These are phyloP conservation scores for Aurelia aurita complex sp. Pacific DNA, from an alignment of 30 jellyfish, hydroid and myxozoan genomes.

Conservation along the genomic window DNA sequence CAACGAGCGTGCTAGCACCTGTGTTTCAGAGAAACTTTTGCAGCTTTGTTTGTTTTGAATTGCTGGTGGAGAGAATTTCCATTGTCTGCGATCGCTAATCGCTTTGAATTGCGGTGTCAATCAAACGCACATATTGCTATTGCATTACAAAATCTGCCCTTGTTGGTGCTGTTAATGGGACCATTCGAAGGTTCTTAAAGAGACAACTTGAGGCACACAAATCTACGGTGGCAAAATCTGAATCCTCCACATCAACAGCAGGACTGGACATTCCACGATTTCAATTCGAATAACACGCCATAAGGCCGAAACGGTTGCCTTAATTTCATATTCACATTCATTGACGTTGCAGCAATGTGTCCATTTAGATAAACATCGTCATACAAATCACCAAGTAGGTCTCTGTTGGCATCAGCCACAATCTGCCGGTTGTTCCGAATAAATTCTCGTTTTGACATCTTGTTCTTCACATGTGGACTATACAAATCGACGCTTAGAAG, in stretches of 20 bases:
- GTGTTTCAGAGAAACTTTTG: no score
- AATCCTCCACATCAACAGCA: constrained; percentile 39
- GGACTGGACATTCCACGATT: constrained; percentile 77
- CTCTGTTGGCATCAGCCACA: constrained; percentile 79
- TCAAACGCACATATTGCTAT: no score
- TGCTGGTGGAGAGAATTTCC: no score
- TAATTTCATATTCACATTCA: constrained; percentile 54
- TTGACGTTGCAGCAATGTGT: constrained; percentile 79
- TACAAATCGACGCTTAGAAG: constrained; percentile 94
- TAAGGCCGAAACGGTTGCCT: constrained; percentile 94
- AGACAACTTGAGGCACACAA: no score
- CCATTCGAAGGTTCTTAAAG: no score
- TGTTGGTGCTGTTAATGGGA: no score
- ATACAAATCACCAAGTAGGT: constrained; percentile 91
- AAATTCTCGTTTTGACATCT: constrained; percentile 98
- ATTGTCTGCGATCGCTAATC: no score
- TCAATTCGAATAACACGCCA: constrained; percentile 95
- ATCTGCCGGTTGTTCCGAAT: constrained; percentile 95
- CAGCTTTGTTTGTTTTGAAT: no score
- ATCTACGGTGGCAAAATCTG: no score
- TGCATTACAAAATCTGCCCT: no score
- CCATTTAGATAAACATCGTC: constrained; percentile 98
- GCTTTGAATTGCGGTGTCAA: no score
- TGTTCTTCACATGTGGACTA: constrained; percentile 98
- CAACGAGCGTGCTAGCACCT: no score